These are phyloP conservation scores for Beris chalybata DNA, from an alignment of 2,888 invertebrate species.

Conservation along the genomic window DNA sequence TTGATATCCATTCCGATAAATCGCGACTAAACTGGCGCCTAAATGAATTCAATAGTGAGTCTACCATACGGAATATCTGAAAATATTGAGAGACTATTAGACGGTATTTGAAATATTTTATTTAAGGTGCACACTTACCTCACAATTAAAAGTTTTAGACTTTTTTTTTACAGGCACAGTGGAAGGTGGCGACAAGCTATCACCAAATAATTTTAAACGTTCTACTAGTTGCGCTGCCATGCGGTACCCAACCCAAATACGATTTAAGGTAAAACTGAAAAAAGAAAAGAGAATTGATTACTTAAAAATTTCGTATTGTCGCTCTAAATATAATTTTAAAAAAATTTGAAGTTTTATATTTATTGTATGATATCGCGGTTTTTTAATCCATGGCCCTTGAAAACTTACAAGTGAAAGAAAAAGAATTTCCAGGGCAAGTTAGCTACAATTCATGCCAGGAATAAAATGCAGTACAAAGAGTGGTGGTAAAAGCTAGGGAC, in stretches of 20 bases:
- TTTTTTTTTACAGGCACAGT: conserved; percentile 41
- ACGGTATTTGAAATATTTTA: neutral
- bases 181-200: conserved; percentile 39
- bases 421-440: too few relatives aligned
- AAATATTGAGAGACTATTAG: conserved; percentile 16
- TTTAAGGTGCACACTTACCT: conserved; percentile 34
- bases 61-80: conserved; percentile 43
- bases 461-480: too few relatives aligned
- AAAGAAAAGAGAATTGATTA: neutral
- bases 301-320: too few relatives aligned
- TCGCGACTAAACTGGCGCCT: conserved; percentile 55
- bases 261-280: conserved; percentile 27
- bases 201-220: conserved; percentile 42
- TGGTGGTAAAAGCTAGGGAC: too few relatives aligned
- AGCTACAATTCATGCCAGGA: too few relatives aligned
- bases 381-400: too few relatives aligned
- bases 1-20: conserved; percentile 56
- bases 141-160: conserved; percentile 33
- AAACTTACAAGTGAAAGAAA: too few relatives aligned
- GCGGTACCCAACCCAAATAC: conserved; percentile 38
- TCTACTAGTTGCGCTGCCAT: conserved; percentile 42
- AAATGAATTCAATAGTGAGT: conserved; percentile 41
- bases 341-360: too few relatives aligned
- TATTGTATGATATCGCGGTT: too few relatives aligned
- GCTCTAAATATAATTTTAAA: too few relatives aligned